Percentiles rank a stretch among this genome's conserved stretches.
phyloP scores from a whole-genome alignment of 2,888 invertebrate genomes.

The Pyrgus malvae region DNA sequence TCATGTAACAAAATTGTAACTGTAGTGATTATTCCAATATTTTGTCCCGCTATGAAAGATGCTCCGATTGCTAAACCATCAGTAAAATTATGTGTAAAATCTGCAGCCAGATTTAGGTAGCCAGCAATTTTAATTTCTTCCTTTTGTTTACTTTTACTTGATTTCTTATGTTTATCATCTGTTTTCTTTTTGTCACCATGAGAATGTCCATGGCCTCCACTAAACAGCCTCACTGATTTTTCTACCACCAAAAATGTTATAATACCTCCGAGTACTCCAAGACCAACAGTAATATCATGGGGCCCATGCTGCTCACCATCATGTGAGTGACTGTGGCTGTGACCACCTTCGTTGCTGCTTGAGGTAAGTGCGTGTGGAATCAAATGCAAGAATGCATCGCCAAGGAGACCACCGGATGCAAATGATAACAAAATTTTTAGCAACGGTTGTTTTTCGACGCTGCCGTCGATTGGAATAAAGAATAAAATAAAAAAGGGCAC shows the following conservation, averaged over 20 bases:
- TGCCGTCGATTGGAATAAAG: constrained; percentile 95
- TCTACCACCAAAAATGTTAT: constrained; percentile 96
- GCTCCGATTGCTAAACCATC: constrained; percentile 99
- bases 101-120: constrained; percentile 98
- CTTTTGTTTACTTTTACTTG: constrained; percentile 58
- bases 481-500: constrained; percentile 97
- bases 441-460: constrained; percentile 90
- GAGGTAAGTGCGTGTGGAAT: constrained; percentile 95
- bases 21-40: constrained; percentile 94
- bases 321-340: constrained; percentile 81
- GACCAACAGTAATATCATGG: constrained; percentile 94
- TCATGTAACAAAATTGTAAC: constrained; percentile 98
- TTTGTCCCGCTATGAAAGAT: constrained; percentile 95
- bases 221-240: constrained; percentile 93
- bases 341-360: constrained; percentile 64
- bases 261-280: constrained; percentile 97
- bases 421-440: constrained; percentile 95
- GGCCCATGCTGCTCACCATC: constrained; percentile 68
- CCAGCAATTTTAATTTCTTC: constrained; percentile 83
- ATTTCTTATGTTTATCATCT: constrained; percentile 64
- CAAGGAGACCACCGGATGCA: constrained; percentile 96
- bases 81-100: constrained; percentile 99
- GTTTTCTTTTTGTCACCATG: constrained; percentile 80
- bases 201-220: constrained; percentile 90
- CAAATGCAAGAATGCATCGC: constrained; percentile 98